These are phyloP conservation scores for Pherbina coryleti DNA, from an alignment of 2,888 invertebrate species.

Conservation along the genomic window DNA sequence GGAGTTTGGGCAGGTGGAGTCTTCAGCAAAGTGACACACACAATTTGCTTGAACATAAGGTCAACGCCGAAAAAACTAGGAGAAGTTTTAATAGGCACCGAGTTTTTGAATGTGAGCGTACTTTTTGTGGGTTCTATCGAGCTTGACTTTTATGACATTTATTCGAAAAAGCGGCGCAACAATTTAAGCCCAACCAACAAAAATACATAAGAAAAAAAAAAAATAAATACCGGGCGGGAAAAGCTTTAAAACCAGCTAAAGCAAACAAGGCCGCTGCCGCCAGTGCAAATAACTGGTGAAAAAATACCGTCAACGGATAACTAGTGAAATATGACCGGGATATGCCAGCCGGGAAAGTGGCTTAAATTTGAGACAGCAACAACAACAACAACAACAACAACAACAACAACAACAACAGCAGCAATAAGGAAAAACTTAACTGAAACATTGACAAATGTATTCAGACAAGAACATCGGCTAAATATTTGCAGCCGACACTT, in stretches of 20 bases:
- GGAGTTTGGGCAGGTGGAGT: not conserved
- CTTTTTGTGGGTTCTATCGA: not conserved
- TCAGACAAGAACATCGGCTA: not conserved
- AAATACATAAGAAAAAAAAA: not conserved
- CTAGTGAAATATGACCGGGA: constrained; percentile 40
- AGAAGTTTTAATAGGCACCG: not conserved
- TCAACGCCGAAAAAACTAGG: not conserved
- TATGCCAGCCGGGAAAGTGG: constrained; percentile 26
- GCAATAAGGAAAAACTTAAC: not conserved
- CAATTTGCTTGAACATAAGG: not conserved
- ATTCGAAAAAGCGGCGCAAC: not conserved
- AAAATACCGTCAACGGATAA: constrained; percentile 31
- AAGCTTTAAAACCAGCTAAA: not conserved
- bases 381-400: constrained; percentile 10
- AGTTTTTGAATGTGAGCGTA: not conserved
- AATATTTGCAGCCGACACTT: not conserved
- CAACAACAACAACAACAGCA: constrained; percentile 20
- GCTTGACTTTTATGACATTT: not conserved
- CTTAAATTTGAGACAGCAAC: constrained; percentile 27
- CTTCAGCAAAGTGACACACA: not conserved
- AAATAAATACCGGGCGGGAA: not conserved
- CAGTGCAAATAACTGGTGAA: not conserved
- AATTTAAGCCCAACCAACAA: not conserved
- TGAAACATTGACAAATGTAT: constrained; percentile 24
- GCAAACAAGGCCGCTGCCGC: constrained; percentile 6